These are phyloP conservation scores for Machimus atricapillus DNA, from an alignment of 2,888 invertebrate genomes.

Conservation along the genomic window DNA sequence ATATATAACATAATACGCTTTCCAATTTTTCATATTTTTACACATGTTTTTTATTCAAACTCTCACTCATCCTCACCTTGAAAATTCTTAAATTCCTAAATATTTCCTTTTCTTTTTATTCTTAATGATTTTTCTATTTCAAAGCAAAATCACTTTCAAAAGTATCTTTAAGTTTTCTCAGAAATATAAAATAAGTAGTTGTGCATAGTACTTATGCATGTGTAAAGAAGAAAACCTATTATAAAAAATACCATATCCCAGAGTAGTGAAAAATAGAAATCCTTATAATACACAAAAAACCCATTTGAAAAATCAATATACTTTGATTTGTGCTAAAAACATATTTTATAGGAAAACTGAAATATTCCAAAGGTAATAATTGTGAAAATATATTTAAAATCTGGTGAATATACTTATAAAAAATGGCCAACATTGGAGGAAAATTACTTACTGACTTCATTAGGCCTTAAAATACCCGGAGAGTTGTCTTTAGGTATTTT, in stretches of 20 bases:
- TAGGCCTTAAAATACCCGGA: constrained; percentile 68
- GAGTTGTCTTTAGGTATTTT: constrained; percentile 59
- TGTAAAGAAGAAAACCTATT: not conserved
- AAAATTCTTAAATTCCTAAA: no score
- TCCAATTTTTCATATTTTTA: no score
- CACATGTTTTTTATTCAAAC: no score
- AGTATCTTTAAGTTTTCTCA: no score
- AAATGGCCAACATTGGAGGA: not conserved
- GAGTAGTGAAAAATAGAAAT: not conserved
- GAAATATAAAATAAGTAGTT: no score
- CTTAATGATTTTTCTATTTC: no score
- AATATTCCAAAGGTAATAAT: not conserved
- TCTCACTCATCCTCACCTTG: no score
- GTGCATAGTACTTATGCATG: not conserved
- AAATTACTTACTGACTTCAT: constrained; percentile 66
- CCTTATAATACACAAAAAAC: not conserved
- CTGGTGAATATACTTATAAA: not conserved
- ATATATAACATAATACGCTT: no score
- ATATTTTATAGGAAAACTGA: not conserved
- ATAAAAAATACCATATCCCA: not conserved
- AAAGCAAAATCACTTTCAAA: no score
- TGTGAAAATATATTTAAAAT: not conserved
- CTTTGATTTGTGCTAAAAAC: not conserved
- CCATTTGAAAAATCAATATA: not conserved
- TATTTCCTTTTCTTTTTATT: no score